Base-by-base conservation (phyloP, 2,113 vertebrate genomes). In the Phaethornis superciliosus region DNA sequence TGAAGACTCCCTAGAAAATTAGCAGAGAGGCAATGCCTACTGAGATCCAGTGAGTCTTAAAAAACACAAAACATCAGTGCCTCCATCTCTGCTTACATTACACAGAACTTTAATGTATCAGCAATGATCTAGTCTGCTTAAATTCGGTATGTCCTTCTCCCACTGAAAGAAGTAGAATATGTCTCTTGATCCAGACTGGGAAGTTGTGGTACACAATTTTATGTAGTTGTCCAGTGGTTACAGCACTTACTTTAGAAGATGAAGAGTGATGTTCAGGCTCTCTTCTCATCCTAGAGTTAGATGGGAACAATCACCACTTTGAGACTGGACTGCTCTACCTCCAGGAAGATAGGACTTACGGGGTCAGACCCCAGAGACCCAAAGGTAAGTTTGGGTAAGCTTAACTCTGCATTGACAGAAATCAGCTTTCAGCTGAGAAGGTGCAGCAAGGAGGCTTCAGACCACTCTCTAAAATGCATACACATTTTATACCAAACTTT, bases 391-490 rank as follows among this genome's bases (percentile, higher is more conserved):
- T 67, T 46, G 40, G 21, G 7, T 71, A 46, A 84, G 21, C 6
- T 67, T 46, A 83, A 56, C 6, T 9, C 42, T 47, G 15, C 15
- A 32, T 5, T 18, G 74, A 60, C 33, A 4, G 44, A 44, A 63
- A 68, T 49, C 14, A 2, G 4, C 15, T 85, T 93, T 64, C n/a
- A 69, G 9, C 7, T 33, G 15, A 13, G 12, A 64, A 64, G 30
- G n/a, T 0, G 0, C 17, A 69, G 40, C 27, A 80, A 65, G 8
- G 16, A 65, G 24, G 21, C 8, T 85, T 40, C 37, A 2, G 2
- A 32, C 18, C 30, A 49, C 42, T 32, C 30, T 62, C 22, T 77
- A 40, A 77, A 90, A 22, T 17, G 15, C 9, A n/a, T 51, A 52
- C 18, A 33, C 2, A 19, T 51, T 64, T 74, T 49, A 37, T 28